A percentile compares a stretch with the other conserved stretches of the same genome.
These are phyloP conservation scores for Drosophila ironensis DNA, from an alignment of 1,140 invertebrate genomes.

Conservation along the genomic window DNA sequence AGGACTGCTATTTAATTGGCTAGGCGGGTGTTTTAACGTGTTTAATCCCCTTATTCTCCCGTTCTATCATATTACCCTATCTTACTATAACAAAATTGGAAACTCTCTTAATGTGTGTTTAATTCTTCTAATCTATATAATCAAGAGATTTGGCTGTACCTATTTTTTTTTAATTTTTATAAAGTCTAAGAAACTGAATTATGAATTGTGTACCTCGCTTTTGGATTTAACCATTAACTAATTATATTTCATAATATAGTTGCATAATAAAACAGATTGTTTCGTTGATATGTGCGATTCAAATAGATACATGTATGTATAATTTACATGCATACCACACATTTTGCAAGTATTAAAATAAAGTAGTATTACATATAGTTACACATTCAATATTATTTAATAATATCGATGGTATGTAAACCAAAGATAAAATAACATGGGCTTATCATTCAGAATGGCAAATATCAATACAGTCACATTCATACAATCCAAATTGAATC, in stretches of 20 bases:
- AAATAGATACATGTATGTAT: constrained; percentile 25
- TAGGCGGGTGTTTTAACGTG: not conserved
- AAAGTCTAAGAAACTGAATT: too few relatives aligned
- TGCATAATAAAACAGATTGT: not conserved
- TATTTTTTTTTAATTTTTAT: too few relatives aligned
- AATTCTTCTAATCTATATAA: too few relatives aligned
- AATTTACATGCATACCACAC: constrained; percentile 29
- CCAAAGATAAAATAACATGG: constrained; percentile 19
- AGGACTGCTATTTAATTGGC: constrained; percentile 1
- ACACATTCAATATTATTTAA: constrained; percentile 12
- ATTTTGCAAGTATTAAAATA: constrained; percentile 9
- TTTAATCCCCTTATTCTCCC: not conserved
- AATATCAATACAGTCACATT: constrained; percentile 45
- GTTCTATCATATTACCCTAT: too few relatives aligned
- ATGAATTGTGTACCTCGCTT: too few relatives aligned
- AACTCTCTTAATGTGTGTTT: too few relatives aligned
- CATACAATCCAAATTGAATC: constrained; percentile 31
- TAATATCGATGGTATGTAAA: constrained; percentile 2
- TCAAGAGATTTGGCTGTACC: too few relatives aligned
- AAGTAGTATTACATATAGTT: constrained; percentile 22
- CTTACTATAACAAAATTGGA: too few relatives aligned
- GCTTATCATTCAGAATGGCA: constrained; percentile 35
- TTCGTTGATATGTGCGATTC: constrained; percentile 8
- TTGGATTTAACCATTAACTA: too few relatives aligned
- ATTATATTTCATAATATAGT: too few relatives aligned